These are phyloP conservation scores for Rhagologus leucostigma DNA, from an alignment of 2,113 vertebrate genomes.

Conservation along the genomic window DNA sequence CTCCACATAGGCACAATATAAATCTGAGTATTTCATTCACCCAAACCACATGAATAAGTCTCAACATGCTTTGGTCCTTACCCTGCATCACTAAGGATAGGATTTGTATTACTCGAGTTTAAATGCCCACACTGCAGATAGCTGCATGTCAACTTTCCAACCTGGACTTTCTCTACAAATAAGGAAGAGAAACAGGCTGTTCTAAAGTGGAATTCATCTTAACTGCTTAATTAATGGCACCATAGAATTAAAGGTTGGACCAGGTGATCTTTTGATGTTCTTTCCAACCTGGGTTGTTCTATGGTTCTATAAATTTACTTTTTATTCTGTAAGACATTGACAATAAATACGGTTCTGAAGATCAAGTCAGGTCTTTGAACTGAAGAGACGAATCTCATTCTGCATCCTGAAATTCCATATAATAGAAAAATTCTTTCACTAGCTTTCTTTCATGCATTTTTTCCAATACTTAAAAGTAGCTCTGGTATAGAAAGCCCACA, in stretches of 20 bases:
- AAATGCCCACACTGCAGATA: neutral
- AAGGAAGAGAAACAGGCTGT: neutral
- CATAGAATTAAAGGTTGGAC: neutral
- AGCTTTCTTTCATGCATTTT: neutral
- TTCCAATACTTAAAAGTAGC: neutral
- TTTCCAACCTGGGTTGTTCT: neutral
- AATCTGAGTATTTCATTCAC: neutral
- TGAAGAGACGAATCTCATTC: neutral
- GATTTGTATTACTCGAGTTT: neutral
- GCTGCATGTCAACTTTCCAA: neutral
- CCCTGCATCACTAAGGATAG: neutral
- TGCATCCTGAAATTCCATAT: neutral
- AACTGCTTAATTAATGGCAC: neutral
- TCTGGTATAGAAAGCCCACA: neutral
- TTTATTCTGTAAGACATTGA: neutral
- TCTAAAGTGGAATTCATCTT: neutral
- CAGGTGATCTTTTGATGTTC: neutral
- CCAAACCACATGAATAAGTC: neutral
- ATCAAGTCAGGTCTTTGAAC: neutral
- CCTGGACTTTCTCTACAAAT: neutral
- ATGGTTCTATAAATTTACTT: neutral
- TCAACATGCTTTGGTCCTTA: neutral
- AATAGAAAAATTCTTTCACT: neutral
- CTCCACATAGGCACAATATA: neutral
- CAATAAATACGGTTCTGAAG: neutral